Evolutionary conservation across 2,888 invertebrate species (phyloP), one percentile per base, ranked within the genome.

Genomic region (Synergus umbraculus): DNA sequence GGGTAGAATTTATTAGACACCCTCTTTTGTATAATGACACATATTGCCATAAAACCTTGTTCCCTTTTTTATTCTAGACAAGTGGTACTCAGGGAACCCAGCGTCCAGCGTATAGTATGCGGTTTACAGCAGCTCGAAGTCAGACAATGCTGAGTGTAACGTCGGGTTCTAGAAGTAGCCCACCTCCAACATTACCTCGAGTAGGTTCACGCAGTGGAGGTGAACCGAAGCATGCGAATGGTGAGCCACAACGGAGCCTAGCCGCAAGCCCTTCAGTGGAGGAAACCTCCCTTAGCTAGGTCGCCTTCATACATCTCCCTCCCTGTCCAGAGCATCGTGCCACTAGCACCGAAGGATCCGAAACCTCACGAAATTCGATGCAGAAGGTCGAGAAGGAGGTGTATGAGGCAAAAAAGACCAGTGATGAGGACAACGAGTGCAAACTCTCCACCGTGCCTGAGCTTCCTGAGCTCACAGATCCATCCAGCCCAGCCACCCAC

Each of bases 91-190:
- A 89, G 79, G 86, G 88, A 76, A 84, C 86, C 46, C 89, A 89
- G 69, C 89, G 93, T 63, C 90, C 92, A 37, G 90, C 90, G 13
- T 93, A 93, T 90, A 93, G 93, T 87, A 93, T 93, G 93, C 89
- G 93, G 83, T 93, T 93, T 85, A 88, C 93, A 22, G 92, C 90
- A 44, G 91, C 92, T 13, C 89, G 93, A 77, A 93, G 93, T 79
- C 93, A 93, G 87, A 93, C 93, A 66, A 92, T 93, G 89, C 93
- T 93, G 88, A 93, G 93, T 85, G 92, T 93, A 88, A 93, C 93
- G 66, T 92, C 92, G 46, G 89, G 87, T 49, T 91, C 90, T 64
- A 85, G 90, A 37, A 91, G 91, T 84, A 91, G 92, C 83, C 92
- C 92, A 10, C 88, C 91, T 29, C 85, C 88, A 54, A 88, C 85